Conservation (phyloP, 2,797 vertebrate genomes). For the Enteromius fasciolatus region DNA sequence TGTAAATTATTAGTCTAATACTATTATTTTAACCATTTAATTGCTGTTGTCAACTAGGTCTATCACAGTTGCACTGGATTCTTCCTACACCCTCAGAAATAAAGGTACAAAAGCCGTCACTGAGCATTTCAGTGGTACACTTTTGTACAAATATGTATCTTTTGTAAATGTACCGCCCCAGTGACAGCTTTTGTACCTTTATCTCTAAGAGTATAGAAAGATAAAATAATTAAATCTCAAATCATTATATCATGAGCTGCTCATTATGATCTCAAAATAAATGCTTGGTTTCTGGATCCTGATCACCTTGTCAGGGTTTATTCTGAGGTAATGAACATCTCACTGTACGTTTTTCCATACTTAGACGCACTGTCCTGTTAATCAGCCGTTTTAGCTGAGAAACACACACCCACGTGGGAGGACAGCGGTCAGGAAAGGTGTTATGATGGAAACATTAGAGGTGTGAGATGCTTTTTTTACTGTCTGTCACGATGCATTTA, state of each 20-base stretch:
- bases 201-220: no score
- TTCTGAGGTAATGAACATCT: neutral
- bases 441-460: constrained; percentile 35
- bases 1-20: no score
- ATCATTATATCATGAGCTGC: neutral
- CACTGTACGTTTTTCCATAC: neutral
- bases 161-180: no score
- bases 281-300: neutral
- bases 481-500: neutral
- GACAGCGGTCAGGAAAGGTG: constrained; percentile 14
- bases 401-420: constrained; percentile 16
- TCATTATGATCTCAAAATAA: neutral
- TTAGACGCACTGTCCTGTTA: constrained; percentile 1
- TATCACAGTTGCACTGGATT: neutral
- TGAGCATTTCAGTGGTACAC: no score
- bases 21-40: neutral
- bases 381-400: neutral
- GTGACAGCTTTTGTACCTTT: no score
- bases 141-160: no score
- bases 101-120: no score
- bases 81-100: neutral
- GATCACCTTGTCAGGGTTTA: neutral
- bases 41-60: neutral
- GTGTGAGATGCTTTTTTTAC: constrained; percentile 2
- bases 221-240: neutral